phyloP scores from a whole-genome alignment of 2,797 vertebrate species.

The Percopsis omiscomaycus region DNA sequence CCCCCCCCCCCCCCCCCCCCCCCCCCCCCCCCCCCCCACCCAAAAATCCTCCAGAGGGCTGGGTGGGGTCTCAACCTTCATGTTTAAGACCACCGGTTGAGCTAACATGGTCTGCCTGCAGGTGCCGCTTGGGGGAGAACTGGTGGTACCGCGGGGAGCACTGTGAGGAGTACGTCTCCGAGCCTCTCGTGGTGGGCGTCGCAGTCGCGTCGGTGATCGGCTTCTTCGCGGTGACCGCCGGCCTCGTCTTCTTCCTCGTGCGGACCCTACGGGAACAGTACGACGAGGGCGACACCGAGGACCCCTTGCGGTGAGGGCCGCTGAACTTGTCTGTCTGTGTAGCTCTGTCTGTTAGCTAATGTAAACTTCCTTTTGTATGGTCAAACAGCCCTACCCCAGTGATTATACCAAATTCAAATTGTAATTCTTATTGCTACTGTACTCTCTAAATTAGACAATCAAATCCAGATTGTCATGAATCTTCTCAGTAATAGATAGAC shows the following conservation, averaged over 20 bases:
- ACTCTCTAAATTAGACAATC: too few relatives aligned
- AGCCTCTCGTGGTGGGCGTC: conserved; percentile 88
- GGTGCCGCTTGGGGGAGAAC: conserved; percentile 92
- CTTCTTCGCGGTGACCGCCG: conserved; percentile 83
- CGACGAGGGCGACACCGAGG: conserved; percentile 78
- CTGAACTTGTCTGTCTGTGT: neutral
- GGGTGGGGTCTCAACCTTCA: too few relatives aligned
- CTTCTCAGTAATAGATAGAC: neutral
- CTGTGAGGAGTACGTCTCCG: conserved; percentile 93
- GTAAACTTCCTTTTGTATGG: too few relatives aligned
- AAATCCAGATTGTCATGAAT: too few relatives aligned
- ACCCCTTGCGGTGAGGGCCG: conserved; percentile 78
- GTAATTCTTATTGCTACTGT: too few relatives aligned
- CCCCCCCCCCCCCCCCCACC: too few relatives aligned
- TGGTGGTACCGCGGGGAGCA: conserved; percentile 96
- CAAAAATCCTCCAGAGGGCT: too few relatives aligned
- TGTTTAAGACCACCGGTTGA: too few relatives aligned
- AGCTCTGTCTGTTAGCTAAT: neutral
- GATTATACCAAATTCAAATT: too few relatives aligned
- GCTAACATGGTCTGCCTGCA: conserved; percentile 40
- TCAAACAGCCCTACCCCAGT: too few relatives aligned
- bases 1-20: too few relatives aligned
- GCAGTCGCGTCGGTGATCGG: conserved; percentile 85
- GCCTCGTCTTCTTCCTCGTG: conserved; percentile 84
- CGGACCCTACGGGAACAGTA: conserved; percentile 83